A percentile compares a stretch with the other conserved stretches of the same genome.
Conservation (phyloP, 2,797 vertebrate genomes). For the Arvicola amphibius region DNA sequence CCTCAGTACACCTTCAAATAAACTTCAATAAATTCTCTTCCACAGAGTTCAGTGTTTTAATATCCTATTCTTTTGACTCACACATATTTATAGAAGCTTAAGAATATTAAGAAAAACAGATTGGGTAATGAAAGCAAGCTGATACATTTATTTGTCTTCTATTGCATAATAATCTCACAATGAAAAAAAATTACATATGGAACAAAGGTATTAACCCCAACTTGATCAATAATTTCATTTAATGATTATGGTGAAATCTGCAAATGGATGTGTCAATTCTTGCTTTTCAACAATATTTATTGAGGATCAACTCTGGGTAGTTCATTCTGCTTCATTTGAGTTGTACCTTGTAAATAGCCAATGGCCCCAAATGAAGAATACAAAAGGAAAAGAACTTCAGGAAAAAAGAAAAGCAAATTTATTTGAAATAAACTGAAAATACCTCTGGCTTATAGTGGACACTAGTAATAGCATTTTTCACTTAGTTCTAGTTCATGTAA, state of each 20-base stretch:
- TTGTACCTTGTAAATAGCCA: neutral
- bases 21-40: neutral
- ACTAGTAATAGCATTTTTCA: neutral
- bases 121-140: neutral
- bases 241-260: neutral
- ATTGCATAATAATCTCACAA: neutral
- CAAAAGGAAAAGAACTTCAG: neutral
- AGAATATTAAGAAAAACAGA: constrained; percentile 12
- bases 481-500: neutral
- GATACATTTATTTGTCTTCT: neutral
- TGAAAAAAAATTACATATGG: neutral
- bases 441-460: neutral
- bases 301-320: neutral
- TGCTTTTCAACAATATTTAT: neutral
- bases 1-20: neutral
- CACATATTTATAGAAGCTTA: neutral
- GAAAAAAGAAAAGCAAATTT: neutral
- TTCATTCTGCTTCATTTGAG: neutral
- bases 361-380: neutral
- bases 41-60: constrained; percentile 9
- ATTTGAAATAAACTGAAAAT: neutral
- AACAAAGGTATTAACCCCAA: neutral
- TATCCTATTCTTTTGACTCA: neutral
- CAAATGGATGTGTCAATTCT: neutral
- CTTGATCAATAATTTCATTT: neutral